phyloP scores from a whole-genome alignment of 2,888 invertebrate species.

The Unio delphinus region DNA sequence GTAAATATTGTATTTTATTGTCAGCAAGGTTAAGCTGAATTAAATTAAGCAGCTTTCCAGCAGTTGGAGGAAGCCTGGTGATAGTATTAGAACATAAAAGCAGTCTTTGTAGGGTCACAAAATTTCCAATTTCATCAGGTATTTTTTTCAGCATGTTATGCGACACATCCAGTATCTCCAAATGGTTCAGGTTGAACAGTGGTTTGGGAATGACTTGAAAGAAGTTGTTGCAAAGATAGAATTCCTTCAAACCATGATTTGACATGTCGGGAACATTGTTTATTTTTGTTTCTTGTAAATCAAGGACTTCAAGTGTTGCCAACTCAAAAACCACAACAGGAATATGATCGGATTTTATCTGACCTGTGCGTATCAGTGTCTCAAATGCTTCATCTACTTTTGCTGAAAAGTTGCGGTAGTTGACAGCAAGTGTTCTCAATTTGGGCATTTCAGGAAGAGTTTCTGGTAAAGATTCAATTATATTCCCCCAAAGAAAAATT shows the following conservation, averaged over 20 bases:
- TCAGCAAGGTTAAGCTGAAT: constrained; percentile 58
- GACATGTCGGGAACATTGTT: constrained; percentile 67
- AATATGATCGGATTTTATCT: constrained; percentile 70
- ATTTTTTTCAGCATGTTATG: constrained; percentile 58
- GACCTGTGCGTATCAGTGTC: constrained; percentile 64
- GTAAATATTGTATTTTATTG: constrained; percentile 61
- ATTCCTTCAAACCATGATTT: constrained; percentile 55
- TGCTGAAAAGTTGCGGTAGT: constrained; percentile 65
- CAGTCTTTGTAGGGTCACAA: constrained; percentile 55
- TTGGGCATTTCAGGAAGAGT: constrained; percentile 68
- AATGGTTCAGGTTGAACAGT: constrained; percentile 53
- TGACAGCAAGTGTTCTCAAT: constrained; percentile 64
- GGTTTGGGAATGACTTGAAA: constrained; percentile 59
- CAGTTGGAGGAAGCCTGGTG: constrained; percentile 55
- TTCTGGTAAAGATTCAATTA: constrained; percentile 70
- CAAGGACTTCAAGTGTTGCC: constrained; percentile 62
- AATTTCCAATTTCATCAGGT: constrained; percentile 61
- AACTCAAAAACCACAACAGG: constrained; percentile 70
- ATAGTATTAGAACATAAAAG: constrained; percentile 57
- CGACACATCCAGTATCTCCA: constrained; percentile 63
- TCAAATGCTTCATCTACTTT: constrained; percentile 70
- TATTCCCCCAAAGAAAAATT: constrained; percentile 69
- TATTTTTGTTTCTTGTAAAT: constrained; percentile 68
- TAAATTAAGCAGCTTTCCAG: constrained; percentile 59
- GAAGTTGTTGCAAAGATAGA: constrained; percentile 66